Conservation (phyloP, 2,888 invertebrate genomes). For the Crocallis elinguaria region DNA sequence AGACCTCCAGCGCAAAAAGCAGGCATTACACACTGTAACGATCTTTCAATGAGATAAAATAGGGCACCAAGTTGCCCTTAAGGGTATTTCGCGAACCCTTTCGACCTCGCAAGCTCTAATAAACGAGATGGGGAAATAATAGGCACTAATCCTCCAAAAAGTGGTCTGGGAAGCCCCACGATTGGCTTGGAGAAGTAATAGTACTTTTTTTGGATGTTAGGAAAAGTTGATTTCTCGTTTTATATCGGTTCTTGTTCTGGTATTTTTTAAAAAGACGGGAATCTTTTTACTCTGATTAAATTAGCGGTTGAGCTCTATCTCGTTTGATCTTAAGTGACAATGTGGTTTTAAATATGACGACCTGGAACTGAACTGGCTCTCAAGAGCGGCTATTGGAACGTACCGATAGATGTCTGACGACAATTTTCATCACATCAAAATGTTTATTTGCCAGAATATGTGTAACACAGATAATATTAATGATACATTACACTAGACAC, state of each 20-base stretch:
- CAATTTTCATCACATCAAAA: too few species aligned
- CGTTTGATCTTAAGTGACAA: too few species aligned
- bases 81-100: constrained; percentile 26
- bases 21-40: constrained; percentile 33
- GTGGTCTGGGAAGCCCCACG: constrained; percentile 14
- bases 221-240: neutral
- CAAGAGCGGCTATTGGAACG: too few species aligned
- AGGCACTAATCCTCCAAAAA: constrained; percentile 28
- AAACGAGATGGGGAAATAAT: constrained; percentile 32
- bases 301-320: too few species aligned
- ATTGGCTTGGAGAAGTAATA: constrained; percentile 15
- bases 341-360: too few species aligned
- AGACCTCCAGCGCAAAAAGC: constrained; percentile 32
- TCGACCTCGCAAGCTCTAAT: constrained; percentile 27
- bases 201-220: neutral
- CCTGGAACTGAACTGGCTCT: too few species aligned
- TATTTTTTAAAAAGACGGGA: too few species aligned
- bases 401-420: too few species aligned
- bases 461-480: too few species aligned
- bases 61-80: constrained; percentile 27
- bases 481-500: too few species aligned
- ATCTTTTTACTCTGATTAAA: too few species aligned
- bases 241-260: neutral
- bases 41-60: constrained; percentile 38
- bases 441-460: too few species aligned